These are phyloP conservation scores for Eumeta japonica DNA, from an alignment of 1,140 invertebrate species.

Conservation along the genomic window DNA sequence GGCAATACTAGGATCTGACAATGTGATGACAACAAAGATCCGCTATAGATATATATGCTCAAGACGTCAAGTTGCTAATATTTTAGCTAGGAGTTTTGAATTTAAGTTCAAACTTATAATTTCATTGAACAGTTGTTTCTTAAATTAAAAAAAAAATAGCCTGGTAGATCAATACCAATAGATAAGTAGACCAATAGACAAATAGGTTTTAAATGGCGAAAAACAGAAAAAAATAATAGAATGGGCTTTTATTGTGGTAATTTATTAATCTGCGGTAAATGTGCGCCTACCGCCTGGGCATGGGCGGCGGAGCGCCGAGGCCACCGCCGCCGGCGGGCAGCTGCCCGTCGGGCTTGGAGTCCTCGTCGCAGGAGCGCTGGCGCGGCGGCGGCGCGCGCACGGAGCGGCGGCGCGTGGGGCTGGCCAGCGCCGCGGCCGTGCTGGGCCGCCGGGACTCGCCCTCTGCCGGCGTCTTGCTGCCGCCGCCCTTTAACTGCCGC, in stretches of 20 bases:
- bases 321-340: conserved; percentile 47
- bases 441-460: conserved; percentile 40
- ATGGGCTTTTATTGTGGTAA: no score
- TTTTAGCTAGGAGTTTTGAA: no score
- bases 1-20: no score
- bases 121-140: no score
- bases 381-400: conserved; percentile 66
- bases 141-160: no score
- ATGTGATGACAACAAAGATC: no score
- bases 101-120: no score
- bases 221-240: no score
- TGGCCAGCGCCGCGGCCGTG: conserved; percentile 13
- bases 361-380: conserved; percentile 80
- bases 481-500: conserved; percentile 51
- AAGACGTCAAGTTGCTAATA: background rate
- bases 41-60: background rate
- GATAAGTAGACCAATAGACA: no score
- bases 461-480: conserved; percentile 26
- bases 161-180: no score
- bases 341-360: conserved; percentile 59
- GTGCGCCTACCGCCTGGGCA: conserved; percentile 70
- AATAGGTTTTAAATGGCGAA: no score
- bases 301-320: conserved; percentile 64
- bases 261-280: no score
- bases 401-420: conserved; percentile 61